phyloP scores from a whole-genome alignment of 2,888 invertebrate genomes.

The Lathronympha strigana region DNA sequence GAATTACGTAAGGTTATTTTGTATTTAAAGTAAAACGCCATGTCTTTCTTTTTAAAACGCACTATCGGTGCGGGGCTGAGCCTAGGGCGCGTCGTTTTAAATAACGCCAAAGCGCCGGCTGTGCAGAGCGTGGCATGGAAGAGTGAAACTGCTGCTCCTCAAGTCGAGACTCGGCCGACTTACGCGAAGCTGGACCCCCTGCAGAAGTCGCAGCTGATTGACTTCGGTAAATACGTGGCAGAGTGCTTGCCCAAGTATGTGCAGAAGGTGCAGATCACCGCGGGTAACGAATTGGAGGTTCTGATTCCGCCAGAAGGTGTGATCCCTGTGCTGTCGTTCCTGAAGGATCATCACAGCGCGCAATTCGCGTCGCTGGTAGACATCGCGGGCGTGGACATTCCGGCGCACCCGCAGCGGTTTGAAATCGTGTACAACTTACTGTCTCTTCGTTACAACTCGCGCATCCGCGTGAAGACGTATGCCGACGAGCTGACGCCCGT shows the following conservation, averaged over 20 bases:
- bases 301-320: conserved; percentile 97
- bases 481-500: conserved; percentile 98
- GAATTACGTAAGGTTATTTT: conserved; percentile 73
- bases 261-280: conserved; percentile 95
- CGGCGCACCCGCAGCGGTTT: conserved; percentile 93
- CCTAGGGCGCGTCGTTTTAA: conserved; percentile 62
- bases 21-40: conserved; percentile 49
- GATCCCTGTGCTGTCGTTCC: conserved; percentile 94
- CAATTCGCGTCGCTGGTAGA: conserved; percentile 96
- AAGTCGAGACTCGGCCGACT: conserved; percentile 73
- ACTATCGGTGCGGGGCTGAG: conserved; percentile 61
- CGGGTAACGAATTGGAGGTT: conserved; percentile 95
- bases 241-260: conserved; percentile 98
- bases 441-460: conserved; percentile 95
- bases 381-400: conserved; percentile 98
- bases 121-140: conserved; percentile 65
- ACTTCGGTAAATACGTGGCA: conserved; percentile 92
- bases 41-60: conserved; percentile 75
- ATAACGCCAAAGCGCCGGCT: conserved; percentile 55
- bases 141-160: conserved; percentile 60
- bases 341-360: conserved; percentile 97
- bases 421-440: conserved; percentile 96
- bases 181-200: conserved; percentile 76
- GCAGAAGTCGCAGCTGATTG: conserved; percentile 72
- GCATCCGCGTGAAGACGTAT: conserved; percentile 98